These are phyloP conservation scores for Amblyjoppa proteus DNA, from an alignment of 2,888 invertebrate species.

Conservation along the genomic window DNA sequence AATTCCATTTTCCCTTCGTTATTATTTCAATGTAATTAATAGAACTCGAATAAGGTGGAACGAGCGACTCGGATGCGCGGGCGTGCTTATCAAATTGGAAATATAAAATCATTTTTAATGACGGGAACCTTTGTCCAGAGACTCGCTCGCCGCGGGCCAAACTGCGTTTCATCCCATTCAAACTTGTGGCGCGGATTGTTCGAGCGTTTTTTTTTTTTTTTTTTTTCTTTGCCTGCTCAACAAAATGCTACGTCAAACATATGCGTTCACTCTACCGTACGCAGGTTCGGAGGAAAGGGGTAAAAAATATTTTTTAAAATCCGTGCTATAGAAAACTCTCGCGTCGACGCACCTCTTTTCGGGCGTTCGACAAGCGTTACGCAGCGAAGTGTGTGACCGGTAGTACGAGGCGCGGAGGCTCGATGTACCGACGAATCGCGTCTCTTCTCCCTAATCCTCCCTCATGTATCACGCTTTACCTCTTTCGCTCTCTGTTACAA, in stretches of 20 bases:
- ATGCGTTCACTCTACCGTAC: too few relatives aligned
- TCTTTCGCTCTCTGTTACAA: conserved; percentile 11
- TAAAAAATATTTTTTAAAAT: not conserved
- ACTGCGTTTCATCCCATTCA: not conserved
- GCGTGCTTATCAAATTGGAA: not conserved
- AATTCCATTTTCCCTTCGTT: not conserved
- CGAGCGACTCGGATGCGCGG: not conserved
- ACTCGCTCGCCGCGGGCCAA: not conserved
- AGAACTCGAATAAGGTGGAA: not conserved
- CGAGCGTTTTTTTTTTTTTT: not conserved
- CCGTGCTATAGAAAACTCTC: not conserved
- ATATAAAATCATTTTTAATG: not conserved
- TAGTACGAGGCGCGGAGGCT: not conserved
- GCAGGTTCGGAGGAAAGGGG: not conserved
- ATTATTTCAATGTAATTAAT: not conserved
- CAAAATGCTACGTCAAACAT: not conserved
- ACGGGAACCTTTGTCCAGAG: not conserved
- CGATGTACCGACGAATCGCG: conserved; percentile 41
- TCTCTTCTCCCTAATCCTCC: conserved; percentile 43
- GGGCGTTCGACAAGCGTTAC: conserved; percentile 8
- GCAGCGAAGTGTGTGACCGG: not conserved
- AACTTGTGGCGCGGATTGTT: not conserved
- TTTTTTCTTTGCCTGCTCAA: not conserved
- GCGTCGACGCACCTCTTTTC: not conserved
- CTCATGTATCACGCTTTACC: conserved; percentile 55